Evolutionary conservation across 2,888 invertebrate genomes (phyloP).

Genomic region (Trypoxylon attenuatum): DNA sequence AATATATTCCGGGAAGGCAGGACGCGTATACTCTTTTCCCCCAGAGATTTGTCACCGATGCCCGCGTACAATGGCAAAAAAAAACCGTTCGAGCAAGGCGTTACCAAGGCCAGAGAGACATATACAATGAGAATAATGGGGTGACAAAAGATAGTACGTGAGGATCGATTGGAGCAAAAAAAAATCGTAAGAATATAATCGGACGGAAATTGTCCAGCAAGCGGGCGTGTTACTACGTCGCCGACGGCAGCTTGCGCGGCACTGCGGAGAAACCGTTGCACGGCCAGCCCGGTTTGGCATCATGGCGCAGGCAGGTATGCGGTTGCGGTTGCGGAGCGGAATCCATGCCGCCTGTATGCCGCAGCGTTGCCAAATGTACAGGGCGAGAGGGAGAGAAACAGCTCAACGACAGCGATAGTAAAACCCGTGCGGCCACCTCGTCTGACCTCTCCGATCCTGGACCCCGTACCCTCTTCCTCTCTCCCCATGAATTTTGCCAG

Average conservation of each 20-base stretch:
- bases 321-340: slow-evolving; percentile 69
- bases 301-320: slow-evolving; percentile 54
- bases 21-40: background rate
- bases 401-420: slow-evolving; percentile 11
- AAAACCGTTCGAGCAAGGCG: too few species aligned
- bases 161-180: background rate
- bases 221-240: slow-evolving; percentile 43
- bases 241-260: slow-evolving; percentile 60
- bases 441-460: background rate
- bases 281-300: slow-evolving; percentile 52
- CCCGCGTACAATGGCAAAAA: too few species aligned
- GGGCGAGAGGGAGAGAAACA: slow-evolving; percentile 18
- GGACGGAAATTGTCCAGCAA: slow-evolving; percentile 49
- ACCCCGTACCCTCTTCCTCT: too few species aligned
- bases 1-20: background rate
- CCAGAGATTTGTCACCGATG: background rate
- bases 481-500: too few species aligned
- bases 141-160: background rate
- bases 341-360: slow-evolving; percentile 62
- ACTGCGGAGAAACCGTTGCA: slow-evolving; percentile 66
- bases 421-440: background rate
- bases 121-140: background rate
- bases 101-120: background rate
- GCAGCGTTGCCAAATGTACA: slow-evolving; percentile 54
- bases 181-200: slow-evolving; percentile 11